These are phyloP conservation scores for Microcaecilia unicolor DNA, from an alignment of 2,797 vertebrate species.

Conservation along the genomic window DNA sequence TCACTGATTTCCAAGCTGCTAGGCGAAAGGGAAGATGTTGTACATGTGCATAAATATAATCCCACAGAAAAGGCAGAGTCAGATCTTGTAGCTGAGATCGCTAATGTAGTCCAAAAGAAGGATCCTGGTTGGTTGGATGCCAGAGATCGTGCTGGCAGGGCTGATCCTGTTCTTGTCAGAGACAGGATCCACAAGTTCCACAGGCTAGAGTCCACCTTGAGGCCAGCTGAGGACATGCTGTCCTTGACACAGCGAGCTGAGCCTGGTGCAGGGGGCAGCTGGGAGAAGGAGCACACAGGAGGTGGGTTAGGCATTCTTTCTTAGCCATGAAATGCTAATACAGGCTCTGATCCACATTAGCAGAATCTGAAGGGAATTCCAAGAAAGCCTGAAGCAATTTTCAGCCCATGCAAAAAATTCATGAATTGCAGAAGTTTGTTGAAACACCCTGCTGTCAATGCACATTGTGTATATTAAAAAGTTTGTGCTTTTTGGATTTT, in stretches of 20 bases:
- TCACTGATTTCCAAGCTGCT: slow-evolving; percentile 88
- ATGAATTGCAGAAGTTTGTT: too few species aligned
- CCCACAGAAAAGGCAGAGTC: slow-evolving; percentile 70
- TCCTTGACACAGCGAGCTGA: slow-evolving; percentile 44
- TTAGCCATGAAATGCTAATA: slow-evolving; percentile 11
- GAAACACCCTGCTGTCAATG: too few species aligned
- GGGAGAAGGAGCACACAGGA: slow-evolving; percentile 55
- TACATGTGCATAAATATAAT: slow-evolving; percentile 71
- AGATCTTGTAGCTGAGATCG: slow-evolving; percentile 77
- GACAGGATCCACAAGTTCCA: slow-evolving; percentile 93
- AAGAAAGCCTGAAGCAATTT: not conserved
- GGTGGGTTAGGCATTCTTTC: slow-evolving; percentile 71
- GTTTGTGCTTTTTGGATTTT: too few species aligned
- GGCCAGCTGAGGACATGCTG: slow-evolving; percentile 59
- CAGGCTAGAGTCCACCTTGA: slow-evolving; percentile 76
- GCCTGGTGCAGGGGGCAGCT: slow-evolving; percentile 40
- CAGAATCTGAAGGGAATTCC: slow-evolving; percentile 61
- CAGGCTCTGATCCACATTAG: slow-evolving; percentile 35
- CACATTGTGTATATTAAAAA: too few species aligned
- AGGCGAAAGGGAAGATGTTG: slow-evolving; percentile 79
- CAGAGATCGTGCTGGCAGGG: slow-evolving; percentile 56
- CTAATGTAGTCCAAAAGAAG: slow-evolving; percentile 84
- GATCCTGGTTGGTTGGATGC: slow-evolving; percentile 57
- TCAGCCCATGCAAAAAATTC: too few species aligned
- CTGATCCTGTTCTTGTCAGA: slow-evolving; percentile 71